Evolutionary conservation across 2,113 vertebrate genomes (phyloP).

Genomic region (Formicarius rufipectus): DNA sequence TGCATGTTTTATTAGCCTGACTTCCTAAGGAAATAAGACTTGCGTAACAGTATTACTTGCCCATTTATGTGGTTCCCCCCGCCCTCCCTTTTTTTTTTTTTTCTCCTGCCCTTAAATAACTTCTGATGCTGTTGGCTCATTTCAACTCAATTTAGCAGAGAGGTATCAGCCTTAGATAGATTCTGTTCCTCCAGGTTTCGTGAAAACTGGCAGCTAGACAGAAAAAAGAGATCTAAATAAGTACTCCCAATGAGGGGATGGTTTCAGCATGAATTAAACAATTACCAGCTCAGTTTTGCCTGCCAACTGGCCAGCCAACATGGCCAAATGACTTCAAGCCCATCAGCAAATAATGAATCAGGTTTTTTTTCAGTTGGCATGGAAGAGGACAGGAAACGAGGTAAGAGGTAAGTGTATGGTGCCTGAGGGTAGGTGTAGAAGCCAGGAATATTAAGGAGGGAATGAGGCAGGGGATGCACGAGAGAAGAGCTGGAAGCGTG

Average conservation of each 20-base stretch:
- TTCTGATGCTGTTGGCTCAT: slow-evolving; percentile 3
- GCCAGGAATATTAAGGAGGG: not conserved
- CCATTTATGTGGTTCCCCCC: not conserved
- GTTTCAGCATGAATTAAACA: slow-evolving; percentile 32
- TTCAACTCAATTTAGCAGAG: not conserved
- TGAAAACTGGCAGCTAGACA: slow-evolving; percentile 30
- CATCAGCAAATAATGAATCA: slow-evolving; percentile 8
- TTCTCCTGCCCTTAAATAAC: slow-evolving; percentile 2
- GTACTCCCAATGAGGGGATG: not conserved
- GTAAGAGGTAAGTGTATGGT: not conserved
- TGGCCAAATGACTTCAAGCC: not conserved
- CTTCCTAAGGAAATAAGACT: slow-evolving; percentile 30
- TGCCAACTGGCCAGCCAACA: slow-evolving; percentile 38
- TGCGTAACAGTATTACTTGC: not conserved
- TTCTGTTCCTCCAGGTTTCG: not conserved
- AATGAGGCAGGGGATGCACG: not conserved
- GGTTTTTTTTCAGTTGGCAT: not conserved
- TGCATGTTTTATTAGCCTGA: slow-evolving; percentile 15
- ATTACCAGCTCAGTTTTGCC: slow-evolving; percentile 40
- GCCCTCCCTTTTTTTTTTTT: not conserved
- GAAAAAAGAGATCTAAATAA: slow-evolving; percentile 1
- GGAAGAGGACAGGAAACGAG: not conserved
- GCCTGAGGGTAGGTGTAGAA: not conserved
- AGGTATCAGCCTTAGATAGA: not conserved
- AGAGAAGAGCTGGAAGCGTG: not conserved